These are phyloP conservation scores for Kuschelorhynchus macadamiae DNA, from an alignment of 2,888 invertebrate species.

Conservation along the genomic window DNA sequence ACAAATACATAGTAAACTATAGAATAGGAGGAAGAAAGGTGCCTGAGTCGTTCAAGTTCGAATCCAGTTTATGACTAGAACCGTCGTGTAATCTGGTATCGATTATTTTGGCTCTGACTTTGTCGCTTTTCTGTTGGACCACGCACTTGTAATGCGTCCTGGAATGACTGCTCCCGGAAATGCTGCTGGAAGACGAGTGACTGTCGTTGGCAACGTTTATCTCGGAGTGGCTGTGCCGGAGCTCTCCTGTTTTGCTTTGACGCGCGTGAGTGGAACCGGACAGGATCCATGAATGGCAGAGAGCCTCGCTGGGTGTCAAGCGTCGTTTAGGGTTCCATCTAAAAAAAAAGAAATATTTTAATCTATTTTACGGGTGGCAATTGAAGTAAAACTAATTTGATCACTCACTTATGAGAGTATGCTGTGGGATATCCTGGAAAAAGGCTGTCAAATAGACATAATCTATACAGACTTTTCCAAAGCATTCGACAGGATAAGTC, in stretches of 20 bases:
- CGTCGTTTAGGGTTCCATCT: slow-evolving; percentile 95
- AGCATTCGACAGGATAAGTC: no score
- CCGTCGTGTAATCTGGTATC: slow-evolving; percentile 66
- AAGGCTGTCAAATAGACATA: no score
- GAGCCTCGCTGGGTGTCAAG: slow-evolving; percentile 92
- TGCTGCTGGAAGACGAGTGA: slow-evolving; percentile 64
- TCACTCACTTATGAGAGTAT: no score
- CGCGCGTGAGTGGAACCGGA: slow-evolving; percentile 57
- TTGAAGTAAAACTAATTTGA: no score
- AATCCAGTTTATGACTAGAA: slow-evolving; percentile 64
- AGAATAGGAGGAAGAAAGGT: slow-evolving; percentile 77
- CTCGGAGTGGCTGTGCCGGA: slow-evolving; percentile 71
- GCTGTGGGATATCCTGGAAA: no score
- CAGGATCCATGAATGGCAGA: slow-evolving; percentile 87
- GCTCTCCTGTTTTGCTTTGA: slow-evolving; percentile 62
- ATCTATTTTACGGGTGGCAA: no score
- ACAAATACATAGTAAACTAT: slow-evolving; percentile 59
- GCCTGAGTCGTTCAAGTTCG: slow-evolving; percentile 75
- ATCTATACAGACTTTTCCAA: no score
- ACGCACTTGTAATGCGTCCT: slow-evolving; percentile 61
- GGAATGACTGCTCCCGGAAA: slow-evolving; percentile 56
- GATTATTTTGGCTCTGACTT: slow-evolving; percentile 66
- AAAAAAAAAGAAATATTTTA: no score
- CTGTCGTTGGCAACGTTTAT: slow-evolving; percentile 64
- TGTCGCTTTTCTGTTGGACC: slow-evolving; percentile 63